Evolutionary conservation across 2,888 invertebrate species (phyloP), one percentile per base, ranked within the genome.

Genomic region (Eledone cirrhosa): DNA sequence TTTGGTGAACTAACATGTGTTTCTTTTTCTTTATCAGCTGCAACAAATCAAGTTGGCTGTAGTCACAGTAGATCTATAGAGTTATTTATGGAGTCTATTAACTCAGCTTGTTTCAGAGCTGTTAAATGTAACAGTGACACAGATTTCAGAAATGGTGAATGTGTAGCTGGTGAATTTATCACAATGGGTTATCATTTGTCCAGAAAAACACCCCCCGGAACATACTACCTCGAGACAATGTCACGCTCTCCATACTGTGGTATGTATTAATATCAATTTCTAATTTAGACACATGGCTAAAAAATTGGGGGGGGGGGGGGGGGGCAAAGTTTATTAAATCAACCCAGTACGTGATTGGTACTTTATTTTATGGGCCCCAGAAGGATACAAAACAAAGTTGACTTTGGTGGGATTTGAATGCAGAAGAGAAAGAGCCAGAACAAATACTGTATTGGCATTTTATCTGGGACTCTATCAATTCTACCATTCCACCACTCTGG

Each of bases 131-230:
- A 78, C 0, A 82, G 78, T 53, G 81, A 78, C n/a, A 81, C 79
- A 27, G 77, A 78, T 24, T 87, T 84, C 78, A 84, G 85, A 72
- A 78, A 80, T 65, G 86, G 87, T 13, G 78, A 79, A 31, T 88
- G 87, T 78, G 47, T 47, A 19, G 41, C 78, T 19, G 81, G 80
- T 16, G 85, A 84, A 24, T 87, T 86, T 80, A 65, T 82, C 2
- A 83, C 86, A 3, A 87, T 88, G 87, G 88, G 88, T 29, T 86
- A 83, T 77, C 80, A 86, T 48, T 84, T 87, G 5, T 81, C 82
- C 33, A 75, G 79, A 48, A 80, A 80, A 7, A 29, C 79, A 2
- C 80, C 81, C 24, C 80, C 80, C 11, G 87, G 88, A 75, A 78
- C 81, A 0, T 85, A 81, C 80, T 88, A 85, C 78, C 82, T 88